Base-by-base conservation (phyloP, 2,888 invertebrate species). In the Lepidocyrtinus sp. region DNA sequence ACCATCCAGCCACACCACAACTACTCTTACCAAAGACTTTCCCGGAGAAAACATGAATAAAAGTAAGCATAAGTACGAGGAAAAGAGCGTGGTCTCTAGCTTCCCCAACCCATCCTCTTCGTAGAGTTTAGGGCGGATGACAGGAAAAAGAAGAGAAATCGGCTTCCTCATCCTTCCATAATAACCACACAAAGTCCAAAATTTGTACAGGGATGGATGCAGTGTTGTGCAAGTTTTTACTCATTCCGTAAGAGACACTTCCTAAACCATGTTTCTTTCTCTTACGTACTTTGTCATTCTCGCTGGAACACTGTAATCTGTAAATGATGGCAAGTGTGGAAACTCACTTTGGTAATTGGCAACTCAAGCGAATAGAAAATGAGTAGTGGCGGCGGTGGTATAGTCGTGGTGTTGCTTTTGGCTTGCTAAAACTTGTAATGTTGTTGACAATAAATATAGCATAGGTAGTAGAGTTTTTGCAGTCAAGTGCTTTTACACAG, bases 311-410 rank as follows among this genome's bases (percentile, higher is more conserved):
- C 65, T 69, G 78, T 79, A 79, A 79, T 79, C 78, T 79, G 78
- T 79, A 79, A 79, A 79, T 79, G 78, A 79, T 79, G 78, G 78
- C 50, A 79, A 79, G 78, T 79, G 78, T 50, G 78, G 78, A 79
- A 79, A 79, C 78, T 79, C 78, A 73, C 78, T 79, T 79, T 79
- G 69, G 78, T 79, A 79, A 79, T 79, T 79, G 78, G 78, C 78
- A 79, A 79, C 78, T 79, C 78, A 79, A 79, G 73, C 78, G 78
- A 79, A 79, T 79, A 73, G 78, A 79, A 79, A 79, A 79, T 79
- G 78, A 79, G 78, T 79, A 61, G 73, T 79, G 73, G 73, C 73
- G 78, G 73, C 72, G n/a, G 59, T n/a, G 61, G 61, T 5, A 22
- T 61, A 61, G 50, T 25, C 46, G 50, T 50, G 55, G 55, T 55